Percentiles rank a stretch among this genome's conserved stretches.
Conservation (phyloP, 1,140 invertebrate genomes). For the Formica selysi region DNA sequence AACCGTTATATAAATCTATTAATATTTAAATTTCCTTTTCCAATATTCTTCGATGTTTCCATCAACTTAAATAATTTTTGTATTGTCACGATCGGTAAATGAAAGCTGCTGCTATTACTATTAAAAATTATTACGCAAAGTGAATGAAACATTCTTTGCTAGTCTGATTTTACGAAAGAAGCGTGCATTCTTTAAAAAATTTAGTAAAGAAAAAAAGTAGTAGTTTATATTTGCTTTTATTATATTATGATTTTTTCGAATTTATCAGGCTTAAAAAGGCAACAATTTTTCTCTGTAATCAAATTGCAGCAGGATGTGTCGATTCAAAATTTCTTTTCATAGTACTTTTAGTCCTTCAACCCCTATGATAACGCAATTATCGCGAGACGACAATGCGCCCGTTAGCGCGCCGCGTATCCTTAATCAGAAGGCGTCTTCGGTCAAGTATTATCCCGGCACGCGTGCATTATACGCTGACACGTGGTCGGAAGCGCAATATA, state of each 20-base stretch:
- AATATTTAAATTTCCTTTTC: constrained; percentile 42
- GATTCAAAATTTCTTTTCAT: constrained; percentile 42
- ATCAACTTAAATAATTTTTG: constrained; percentile 38
- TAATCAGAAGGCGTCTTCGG: constrained; percentile 70
- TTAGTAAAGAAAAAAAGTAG: not conserved
- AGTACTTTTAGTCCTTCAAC: constrained; percentile 13
- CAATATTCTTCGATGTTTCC: constrained; percentile 26
- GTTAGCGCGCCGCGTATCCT: constrained; percentile 56
- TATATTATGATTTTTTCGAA: not conserved
- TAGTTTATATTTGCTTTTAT: not conserved
- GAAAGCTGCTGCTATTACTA: not conserved
- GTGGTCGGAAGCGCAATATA: constrained; percentile 70
- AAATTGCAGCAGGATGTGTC: not conserved
- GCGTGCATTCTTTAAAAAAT: not conserved
- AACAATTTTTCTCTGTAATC: constrained; percentile 6
- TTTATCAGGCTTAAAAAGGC: not conserved
- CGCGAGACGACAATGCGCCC: constrained; percentile 57
- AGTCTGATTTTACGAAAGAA: not conserved
- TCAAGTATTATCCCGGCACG: constrained; percentile 71
- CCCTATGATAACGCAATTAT: constrained; percentile 66
- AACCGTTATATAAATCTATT: not conserved
- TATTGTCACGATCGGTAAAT: constrained; percentile 50
- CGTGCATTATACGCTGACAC: constrained; percentile 72
- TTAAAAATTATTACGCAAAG: constrained; percentile 47
- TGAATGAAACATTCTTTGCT: not conserved